Evolutionary conservation across 2,888 invertebrate genomes (phyloP), one percentile per base, ranked within the genome.

Genomic region (Cerastis rubricosa): DNA sequence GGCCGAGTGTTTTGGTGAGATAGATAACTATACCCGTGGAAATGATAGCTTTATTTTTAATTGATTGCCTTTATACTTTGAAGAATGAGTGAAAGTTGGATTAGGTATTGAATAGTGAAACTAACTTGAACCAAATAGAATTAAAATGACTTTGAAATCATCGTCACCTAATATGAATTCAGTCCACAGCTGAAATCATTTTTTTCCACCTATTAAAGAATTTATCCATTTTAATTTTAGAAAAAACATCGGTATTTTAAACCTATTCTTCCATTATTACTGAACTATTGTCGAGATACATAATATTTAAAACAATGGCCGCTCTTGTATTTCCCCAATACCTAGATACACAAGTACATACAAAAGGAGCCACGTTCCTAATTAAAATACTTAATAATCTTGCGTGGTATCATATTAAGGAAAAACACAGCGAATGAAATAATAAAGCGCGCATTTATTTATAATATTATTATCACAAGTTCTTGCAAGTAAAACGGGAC

Each of bases 341-440:
- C 81, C 74, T 78, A 74, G 47, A 63, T 49, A 84, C n/a, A 6
- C 3, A 59, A 74, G 57, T 65, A 14, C 12, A 71, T 22, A 81
- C 49, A 68, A 69, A 85, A 80, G 80, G 86, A 84, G 71, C 25
- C 12, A 49, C n/a, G 47, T 73, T 73, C 73, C 75, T 84, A 87
- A 85, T 85, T 85, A 87, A 84, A 81, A 86, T 65, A 59, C 74
- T 64, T n/a, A 65, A 81, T 71, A 84, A 87, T 86, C 86, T 85
- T 87, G 68, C 43, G 51, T 49, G 9, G 70, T 78, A 86, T 76
- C 86, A 81, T 74, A 29, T 73, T 77, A 72, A 85, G 86, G 88
- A 86, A 87, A 86, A 85, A 65, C 59, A 54, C 35, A 47, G 61
- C 35, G 25, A 47, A 70, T 83, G 0, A 72, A 82, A 63, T 80